Evolutionary conservation across 2,113 vertebrate genomes (phyloP).

Genomic region (Mesembrinibis cayennensis): DNA sequence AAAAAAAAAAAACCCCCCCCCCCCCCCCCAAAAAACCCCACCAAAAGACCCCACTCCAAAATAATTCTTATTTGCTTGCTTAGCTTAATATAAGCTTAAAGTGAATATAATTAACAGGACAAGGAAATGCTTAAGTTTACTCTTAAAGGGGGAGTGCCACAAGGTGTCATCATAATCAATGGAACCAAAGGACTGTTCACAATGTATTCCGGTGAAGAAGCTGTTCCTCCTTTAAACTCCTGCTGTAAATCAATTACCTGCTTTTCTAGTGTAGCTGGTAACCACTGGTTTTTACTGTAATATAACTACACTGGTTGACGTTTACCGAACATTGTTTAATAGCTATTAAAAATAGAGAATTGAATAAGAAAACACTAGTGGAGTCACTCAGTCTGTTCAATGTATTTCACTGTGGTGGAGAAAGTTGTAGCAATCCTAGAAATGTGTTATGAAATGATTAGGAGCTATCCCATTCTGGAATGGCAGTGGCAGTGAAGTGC

Average conservation of each 20-base stretch:
- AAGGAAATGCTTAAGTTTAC: not conserved
- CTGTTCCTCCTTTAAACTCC: not conserved
- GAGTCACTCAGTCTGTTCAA: not conserved
- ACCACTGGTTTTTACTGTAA: not conserved
- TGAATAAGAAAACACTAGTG: not conserved
- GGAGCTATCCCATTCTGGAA: not conserved
- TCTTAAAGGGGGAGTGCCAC: not conserved
- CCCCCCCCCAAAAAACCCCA: too few relatives aligned
- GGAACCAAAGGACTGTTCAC: not conserved
- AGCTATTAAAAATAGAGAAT: not conserved
- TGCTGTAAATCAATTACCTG: not conserved
- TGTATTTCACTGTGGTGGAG: not conserved
- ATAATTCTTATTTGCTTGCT: not conserved
- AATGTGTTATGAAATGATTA: not conserved
- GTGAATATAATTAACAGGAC: not conserved
- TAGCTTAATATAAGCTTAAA: not conserved
- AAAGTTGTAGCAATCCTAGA: not conserved
- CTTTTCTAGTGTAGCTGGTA: not conserved
- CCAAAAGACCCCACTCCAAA: not conserved
- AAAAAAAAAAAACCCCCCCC: too few relatives aligned
- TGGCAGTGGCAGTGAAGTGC: not conserved
- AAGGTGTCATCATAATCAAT: slow-evolving; percentile 61
- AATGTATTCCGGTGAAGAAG: not conserved
- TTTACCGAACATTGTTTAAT: not conserved
- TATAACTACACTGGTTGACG: not conserved